phyloP scores from a whole-genome alignment of 1,140 invertebrate genomes.

The Sitophilus oryzae region DNA sequence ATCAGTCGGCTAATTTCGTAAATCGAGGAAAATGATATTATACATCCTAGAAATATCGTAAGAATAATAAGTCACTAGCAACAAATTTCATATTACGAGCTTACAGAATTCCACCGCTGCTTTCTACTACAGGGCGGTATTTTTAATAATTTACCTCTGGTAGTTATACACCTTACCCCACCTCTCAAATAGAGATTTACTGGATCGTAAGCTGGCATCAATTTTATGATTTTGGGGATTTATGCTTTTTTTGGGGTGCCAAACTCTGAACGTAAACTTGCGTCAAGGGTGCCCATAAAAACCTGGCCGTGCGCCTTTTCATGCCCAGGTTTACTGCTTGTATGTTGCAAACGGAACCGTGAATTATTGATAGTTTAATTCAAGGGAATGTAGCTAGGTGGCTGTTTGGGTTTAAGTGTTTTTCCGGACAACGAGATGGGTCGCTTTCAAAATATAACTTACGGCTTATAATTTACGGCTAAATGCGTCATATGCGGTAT shows the following conservation, averaged over 20 bases:
- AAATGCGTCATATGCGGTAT: too few relatives aligned
- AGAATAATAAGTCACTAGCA: too few relatives aligned
- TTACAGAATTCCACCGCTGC: too few relatives aligned
- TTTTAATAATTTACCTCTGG: too few relatives aligned
- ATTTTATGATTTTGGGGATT: not conserved
- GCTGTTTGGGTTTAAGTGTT: slow-evolving; percentile 1
- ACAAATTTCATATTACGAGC: too few relatives aligned
- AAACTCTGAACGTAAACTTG: not conserved
- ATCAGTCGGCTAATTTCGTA: too few relatives aligned
- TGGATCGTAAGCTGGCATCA: not conserved
- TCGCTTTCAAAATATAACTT: not conserved
- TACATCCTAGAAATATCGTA: too few relatives aligned
- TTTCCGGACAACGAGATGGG: not conserved
- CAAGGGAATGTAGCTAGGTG: slow-evolving; percentile 19
- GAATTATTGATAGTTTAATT: slow-evolving; percentile 33
- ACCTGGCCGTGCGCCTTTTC: slow-evolving; percentile 16
- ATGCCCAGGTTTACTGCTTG: slow-evolving; percentile 21
- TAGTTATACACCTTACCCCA: too few relatives aligned
- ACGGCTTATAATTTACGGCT: too few relatives aligned
- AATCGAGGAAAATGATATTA: too few relatives aligned
- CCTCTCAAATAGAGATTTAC: not conserved
- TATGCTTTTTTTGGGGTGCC: not conserved
- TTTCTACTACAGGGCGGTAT: too few relatives aligned
- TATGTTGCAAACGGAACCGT: slow-evolving; percentile 19
- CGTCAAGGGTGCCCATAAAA: slow-evolving; percentile 24